Evolutionary conservation across 2,797 vertebrate genomes (phyloP).

Genomic region (Urocyon cinereoargenteus): DNA sequence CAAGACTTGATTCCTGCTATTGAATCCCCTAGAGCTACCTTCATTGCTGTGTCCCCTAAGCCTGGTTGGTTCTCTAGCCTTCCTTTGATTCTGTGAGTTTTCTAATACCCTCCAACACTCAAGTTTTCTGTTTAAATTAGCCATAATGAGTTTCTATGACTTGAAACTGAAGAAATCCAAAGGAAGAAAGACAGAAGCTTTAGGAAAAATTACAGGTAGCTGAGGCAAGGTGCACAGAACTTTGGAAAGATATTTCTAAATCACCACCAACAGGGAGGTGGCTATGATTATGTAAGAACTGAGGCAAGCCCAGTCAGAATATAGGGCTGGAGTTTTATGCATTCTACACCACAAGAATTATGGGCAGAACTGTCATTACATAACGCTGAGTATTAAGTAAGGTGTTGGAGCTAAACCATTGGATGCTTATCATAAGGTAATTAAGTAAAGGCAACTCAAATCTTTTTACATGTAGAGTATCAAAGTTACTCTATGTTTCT

Average conservation of each 20-base stretch:
- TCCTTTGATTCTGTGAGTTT: not conserved
- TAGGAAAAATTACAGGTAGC: constrained; percentile 24
- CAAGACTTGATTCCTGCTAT: not conserved
- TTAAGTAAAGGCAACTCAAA: not conserved
- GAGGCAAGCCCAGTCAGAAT: not conserved
- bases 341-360: not conserved
- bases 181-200: not conserved
- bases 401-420: not conserved
- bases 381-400: not conserved
- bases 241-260: not conserved
- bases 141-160: not conserved
- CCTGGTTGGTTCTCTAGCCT: not conserved
- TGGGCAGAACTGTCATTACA: not conserved
- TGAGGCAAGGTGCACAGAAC: not conserved
- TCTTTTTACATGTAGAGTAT: not conserved
- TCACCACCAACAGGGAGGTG: not conserved
- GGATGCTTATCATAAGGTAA: not conserved
- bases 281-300: not conserved
- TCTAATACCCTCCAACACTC: not conserved
- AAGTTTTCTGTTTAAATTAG: not conserved
- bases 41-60: not conserved
- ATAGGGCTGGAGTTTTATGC: not conserved
- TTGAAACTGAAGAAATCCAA: constrained; percentile 11
- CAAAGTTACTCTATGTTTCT: not conserved
- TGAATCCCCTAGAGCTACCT: not conserved